Evolutionary conservation across 2,797 vertebrate species (phyloP), one percentile per base, ranked within the genome.

Genomic region (Helicolenus hilgendorfi): DNA sequence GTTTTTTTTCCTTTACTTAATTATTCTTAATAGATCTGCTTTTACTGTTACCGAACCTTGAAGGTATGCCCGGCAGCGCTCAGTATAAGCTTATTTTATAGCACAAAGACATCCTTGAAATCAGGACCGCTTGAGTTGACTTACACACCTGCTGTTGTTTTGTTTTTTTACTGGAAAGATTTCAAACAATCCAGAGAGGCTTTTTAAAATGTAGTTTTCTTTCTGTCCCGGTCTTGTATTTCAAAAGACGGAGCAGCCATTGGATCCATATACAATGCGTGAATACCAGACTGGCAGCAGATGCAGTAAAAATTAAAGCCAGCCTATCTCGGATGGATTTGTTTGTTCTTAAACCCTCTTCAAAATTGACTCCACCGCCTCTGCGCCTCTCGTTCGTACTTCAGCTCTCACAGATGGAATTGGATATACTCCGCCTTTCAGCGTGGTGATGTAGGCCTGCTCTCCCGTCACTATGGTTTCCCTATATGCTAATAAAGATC

Each of bases 271-370:
- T 53, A 31, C 68, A 70, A 18, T 82, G 36, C 1, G 27, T 9
- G 20, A 62, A 18, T 27, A 70, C 18, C 58, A 55, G 68, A 33
- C 77, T 79, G 33, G 67, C 63, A 72, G 76, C 77, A 72, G 79
- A 75, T 56, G 9, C 71, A 53, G 20, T 49, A 26, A 22, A 89
- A 78, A 81, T 81, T 56, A 86, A 75, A 85, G 72, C 68, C 33
- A 20, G 29, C 27, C 10, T 27, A 70, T 84, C 85, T 73, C 84
- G 64, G 76, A 79, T 74, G 83, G 70, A 72, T 80, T 75, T 79
- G 84, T 93, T 93, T 93, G 81, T 90, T 92, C 76, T 71, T 79
- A 83, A 91, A 88, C 68, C 81, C 77, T 53, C 87, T 86, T 88
- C 41, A 87, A 53, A 86, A 80, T 36, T 45, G 75, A 89, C 86